Evolutionary conservation across 2,113 vertebrate species (phyloP).

Genomic region (Eulacestoma nigropectus): DNA sequence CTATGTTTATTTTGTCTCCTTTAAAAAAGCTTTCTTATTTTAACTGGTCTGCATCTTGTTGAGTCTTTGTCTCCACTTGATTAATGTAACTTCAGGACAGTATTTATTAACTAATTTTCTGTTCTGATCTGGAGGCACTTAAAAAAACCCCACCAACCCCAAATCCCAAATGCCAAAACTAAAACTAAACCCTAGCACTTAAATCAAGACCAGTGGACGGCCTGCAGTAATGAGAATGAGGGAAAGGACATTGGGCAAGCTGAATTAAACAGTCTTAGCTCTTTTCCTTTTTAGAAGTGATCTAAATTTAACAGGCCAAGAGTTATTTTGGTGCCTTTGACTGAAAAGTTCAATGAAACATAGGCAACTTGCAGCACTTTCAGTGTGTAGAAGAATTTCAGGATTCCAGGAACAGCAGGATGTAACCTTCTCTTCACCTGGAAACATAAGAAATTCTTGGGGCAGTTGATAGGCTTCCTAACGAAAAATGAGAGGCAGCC

Average conservation of each 20-base stretch:
- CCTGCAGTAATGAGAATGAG: background rate
- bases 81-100: background rate
- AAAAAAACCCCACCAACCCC: background rate
- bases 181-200: background rate
- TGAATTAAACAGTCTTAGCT: constrained; percentile 10
- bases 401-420: constrained; percentile 55
- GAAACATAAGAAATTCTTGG: constrained; percentile 58
- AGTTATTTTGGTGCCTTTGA: constrained; percentile 49
- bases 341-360: constrained; percentile 46
- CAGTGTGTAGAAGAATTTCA: background rate
- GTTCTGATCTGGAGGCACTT: background rate
- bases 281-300: constrained; percentile 52
- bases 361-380: background rate
- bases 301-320: constrained; percentile 54
- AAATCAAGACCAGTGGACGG: background rate
- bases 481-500: constrained; percentile 54
- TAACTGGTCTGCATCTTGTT: background rate
- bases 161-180: background rate
- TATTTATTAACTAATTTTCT: constrained; percentile 17
- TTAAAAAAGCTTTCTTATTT: constrained; percentile 2
- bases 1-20: constrained; percentile 15
- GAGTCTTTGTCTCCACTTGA: constrained; percentile 17
- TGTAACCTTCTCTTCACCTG: constrained; percentile 71
- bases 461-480: constrained; percentile 44
- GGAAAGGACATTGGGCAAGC: background rate